Base-by-base conservation (phyloP, 2,888 invertebrate genomes). In the Cheilosia scutellata region DNA sequence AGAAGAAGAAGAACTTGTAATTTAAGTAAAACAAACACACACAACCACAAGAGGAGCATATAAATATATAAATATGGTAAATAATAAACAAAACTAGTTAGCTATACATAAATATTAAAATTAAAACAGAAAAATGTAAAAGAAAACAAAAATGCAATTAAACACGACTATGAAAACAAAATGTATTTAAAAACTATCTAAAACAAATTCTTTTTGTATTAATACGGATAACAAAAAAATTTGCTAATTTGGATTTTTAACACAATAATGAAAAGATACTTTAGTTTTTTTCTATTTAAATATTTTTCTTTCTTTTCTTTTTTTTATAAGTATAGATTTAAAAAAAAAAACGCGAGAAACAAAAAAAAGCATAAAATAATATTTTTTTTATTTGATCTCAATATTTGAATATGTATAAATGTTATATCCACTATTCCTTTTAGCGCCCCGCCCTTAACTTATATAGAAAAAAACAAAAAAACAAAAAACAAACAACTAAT, bases 361-460 rank as follows among this genome's bases (percentile, higher is more conserved):
- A 75, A 58, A 58, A 68, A 80, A 65, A 71, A 77, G 71, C 70
- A 71, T 76, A 80, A 70, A 84, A 84, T 74, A 79, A 82, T 79
- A 75, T 55, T 86, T 84, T 82, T 71, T 86, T 86, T 86, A 82
- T 86, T 82, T 87, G 86, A 87, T 87, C 82, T 87, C 82, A 87
- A 82, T 87, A 87, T 82, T 82, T 87, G 78, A 87, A 87, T 87
- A 87, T 77, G 82, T 82, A 82, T 82, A 87, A 76, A 82, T 82
- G 82, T 82, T 87, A 77, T 86, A 74, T 70, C 76, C 77, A 77
- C 58, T 76, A 82, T 74, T 82, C 77, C 74, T 87, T 20, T 77
- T 57, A 65, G 49, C 82, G 49, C 82, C 74, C 82, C 78, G 58
- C 87, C 74, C 82, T 87, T 83, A 87, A 87, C 77, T 82, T 77